A percentile compares a stretch with the other conserved stretches of the same genome.
Conservation (phyloP, 2,888 invertebrate species). For the Hemistola chrysoprasaria region DNA sequence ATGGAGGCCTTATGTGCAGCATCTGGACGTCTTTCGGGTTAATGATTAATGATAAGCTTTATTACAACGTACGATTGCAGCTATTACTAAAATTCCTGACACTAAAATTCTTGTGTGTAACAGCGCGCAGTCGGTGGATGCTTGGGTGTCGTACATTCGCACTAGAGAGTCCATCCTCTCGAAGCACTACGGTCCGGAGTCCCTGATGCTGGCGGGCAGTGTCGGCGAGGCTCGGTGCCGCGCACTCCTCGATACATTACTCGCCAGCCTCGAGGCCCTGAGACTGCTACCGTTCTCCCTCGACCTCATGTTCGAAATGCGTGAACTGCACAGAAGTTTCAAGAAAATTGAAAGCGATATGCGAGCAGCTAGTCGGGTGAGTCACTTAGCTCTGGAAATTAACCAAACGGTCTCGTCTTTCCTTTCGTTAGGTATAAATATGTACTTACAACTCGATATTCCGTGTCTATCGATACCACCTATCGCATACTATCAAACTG, state of each 20-base stretch:
- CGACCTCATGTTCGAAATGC: slow-evolving; percentile 90
- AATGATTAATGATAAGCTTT: no score
- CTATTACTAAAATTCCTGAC: no score
- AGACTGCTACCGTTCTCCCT: slow-evolving; percentile 91
- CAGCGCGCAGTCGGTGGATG: slow-evolving; percentile 93
- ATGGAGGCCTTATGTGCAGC: no score
- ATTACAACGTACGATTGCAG: no score
- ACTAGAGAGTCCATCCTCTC: slow-evolving; percentile 91
- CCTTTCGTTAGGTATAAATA: slow-evolving; percentile 29
- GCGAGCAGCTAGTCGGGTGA: slow-evolving; percentile 77
- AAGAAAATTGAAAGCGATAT: slow-evolving; percentile 84
- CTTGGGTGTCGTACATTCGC: slow-evolving; percentile 93
- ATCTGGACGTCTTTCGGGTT: no score
- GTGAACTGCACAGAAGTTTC: slow-evolving; percentile 88
- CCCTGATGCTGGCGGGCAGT: slow-evolving; percentile 86
- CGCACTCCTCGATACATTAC: slow-evolving; percentile 86
- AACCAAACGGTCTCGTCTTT: slow-evolving; percentile 14
- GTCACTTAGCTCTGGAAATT: slow-evolving; percentile 29
- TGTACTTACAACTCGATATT: slow-evolving; percentile 33
- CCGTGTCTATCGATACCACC: slow-evolving; percentile 48
- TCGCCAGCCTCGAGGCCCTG: slow-evolving; percentile 90
- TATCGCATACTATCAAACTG: slow-evolving; percentile 51
- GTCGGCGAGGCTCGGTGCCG: slow-evolving; percentile 80
- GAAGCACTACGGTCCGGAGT: slow-evolving; percentile 90
- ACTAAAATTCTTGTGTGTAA: slow-evolving; percentile 1